Conservation (phyloP, 2,888 invertebrate genomes). For the Serrognathus titanus region DNA sequence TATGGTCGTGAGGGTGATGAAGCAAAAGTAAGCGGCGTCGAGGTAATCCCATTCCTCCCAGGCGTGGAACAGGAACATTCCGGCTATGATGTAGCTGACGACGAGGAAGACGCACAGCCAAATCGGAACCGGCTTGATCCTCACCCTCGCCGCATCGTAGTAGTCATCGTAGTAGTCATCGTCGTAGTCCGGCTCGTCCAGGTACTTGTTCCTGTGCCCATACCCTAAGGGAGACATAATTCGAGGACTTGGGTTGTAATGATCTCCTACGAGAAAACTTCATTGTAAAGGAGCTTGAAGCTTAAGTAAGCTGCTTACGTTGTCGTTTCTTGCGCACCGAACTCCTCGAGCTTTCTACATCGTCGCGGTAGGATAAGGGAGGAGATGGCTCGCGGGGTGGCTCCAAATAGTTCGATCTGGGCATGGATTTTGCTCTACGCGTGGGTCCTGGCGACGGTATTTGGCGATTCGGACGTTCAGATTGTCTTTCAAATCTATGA, state of each 20-base stretch:
- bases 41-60: slow-evolving; percentile 87
- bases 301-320: slow-evolving; percentile 9
- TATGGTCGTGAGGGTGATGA: slow-evolving; percentile 89
- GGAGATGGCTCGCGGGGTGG: slow-evolving; percentile 39
- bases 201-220: slow-evolving; percentile 58
- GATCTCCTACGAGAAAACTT: slow-evolving; percentile 36
- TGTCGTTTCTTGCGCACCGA: slow-evolving; percentile 5
- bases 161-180: slow-evolving; percentile 51
- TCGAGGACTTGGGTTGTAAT: slow-evolving; percentile 52
- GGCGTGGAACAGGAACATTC: slow-evolving; percentile 78
- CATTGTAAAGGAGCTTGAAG: neutral
- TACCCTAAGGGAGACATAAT: slow-evolving; percentile 70
- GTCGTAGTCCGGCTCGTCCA: slow-evolving; percentile 60
- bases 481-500: slow-evolving; percentile 10
- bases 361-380: slow-evolving; percentile 27
- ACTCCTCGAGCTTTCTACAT: slow-evolving; percentile 16
- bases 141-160: slow-evolving; percentile 45
- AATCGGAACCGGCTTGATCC: slow-evolving; percentile 76
- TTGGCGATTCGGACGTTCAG: slow-evolving; percentile 5
- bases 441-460: slow-evolving; percentile 14
- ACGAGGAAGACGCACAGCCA: slow-evolving; percentile 87
- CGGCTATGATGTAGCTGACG: slow-evolving; percentile 84
- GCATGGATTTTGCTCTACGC: slow-evolving; percentile 35
- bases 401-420: slow-evolving; percentile 36
- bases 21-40: slow-evolving; percentile 90